Percentiles rank a stretch among this genome's conserved stretches.
Conservation (phyloP, 2,113 vertebrate genomes). For the Jaculus jaculus region DNA sequence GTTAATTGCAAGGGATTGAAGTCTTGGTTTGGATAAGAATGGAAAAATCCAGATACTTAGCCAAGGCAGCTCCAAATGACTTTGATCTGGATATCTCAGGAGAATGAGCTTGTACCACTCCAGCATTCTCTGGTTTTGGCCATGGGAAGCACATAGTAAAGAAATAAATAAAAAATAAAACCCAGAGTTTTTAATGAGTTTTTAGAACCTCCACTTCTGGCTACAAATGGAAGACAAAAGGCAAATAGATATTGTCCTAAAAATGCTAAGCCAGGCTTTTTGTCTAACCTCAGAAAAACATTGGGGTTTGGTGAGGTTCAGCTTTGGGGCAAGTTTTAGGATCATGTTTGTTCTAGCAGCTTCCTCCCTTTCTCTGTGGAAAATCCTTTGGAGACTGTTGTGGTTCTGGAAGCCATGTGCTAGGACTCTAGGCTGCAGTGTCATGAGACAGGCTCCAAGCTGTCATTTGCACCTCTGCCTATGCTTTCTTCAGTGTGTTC, state of each 20-base stretch:
- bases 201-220: constrained; percentile 76
- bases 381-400: constrained; percentile 62
- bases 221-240: constrained; percentile 75
- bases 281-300: constrained; percentile 76
- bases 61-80: constrained; percentile 63
- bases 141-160: constrained; percentile 63
- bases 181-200: constrained; percentile 73
- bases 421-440: constrained; percentile 46
- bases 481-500: constrained; percentile 48
- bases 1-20: constrained; percentile 71
- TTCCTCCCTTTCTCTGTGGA: constrained; percentile 74
- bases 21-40: constrained; percentile 74
- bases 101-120: constrained; percentile 61
- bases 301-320: constrained; percentile 77
- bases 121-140: constrained; percentile 79
- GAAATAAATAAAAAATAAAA: constrained; percentile 78
- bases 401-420: constrained; percentile 61
- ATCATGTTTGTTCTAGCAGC: constrained; percentile 75
- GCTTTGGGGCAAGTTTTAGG: constrained; percentile 70
- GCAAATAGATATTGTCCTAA: constrained; percentile 79
- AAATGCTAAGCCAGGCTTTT: constrained; percentile 74
- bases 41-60: constrained; percentile 72
- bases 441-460: constrained; percentile 50
- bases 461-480: constrained; percentile 68
- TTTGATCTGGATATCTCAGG: constrained; percentile 78